Conservation (phyloP, 2,797 vertebrate species). For the Loris lydekkerianus region DNA sequence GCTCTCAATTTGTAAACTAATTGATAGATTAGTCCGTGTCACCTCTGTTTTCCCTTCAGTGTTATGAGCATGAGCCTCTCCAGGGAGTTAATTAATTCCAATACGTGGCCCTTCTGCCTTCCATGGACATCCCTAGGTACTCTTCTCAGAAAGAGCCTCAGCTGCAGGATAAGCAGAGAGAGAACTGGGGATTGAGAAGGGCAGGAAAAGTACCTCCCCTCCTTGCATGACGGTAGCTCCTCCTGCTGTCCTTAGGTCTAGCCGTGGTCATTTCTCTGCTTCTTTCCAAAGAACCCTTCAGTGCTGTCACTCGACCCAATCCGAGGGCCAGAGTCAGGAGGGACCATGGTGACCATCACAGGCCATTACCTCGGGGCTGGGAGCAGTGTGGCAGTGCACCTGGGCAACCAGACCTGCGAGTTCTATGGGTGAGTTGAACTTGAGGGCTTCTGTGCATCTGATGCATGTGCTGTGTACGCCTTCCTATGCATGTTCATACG, state of each 20-base stretch:
- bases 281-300: slow-evolving; percentile 91
- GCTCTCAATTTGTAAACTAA: slow-evolving; percentile 84
- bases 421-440: slow-evolving; percentile 93
- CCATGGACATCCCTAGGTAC: neutral
- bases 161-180: neutral
- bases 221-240: neutral
- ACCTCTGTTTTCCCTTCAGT: slow-evolving; percentile 64
- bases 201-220: neutral
- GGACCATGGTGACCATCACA: slow-evolving; percentile 97
- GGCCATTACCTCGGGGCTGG: slow-evolving; percentile 96
- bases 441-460: accelerated
- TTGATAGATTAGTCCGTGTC: slow-evolving; percentile 83
- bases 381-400: slow-evolving; percentile 94
- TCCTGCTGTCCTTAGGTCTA: neutral
- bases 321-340: slow-evolving; percentile 97
- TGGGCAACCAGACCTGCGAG: slow-evolving; percentile 98
- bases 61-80: slow-evolving; percentile 19
- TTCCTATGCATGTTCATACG: neutral
- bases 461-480: neutral
- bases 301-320: slow-evolving; percentile 94
- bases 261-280: slow-evolving; percentile 70
- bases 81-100: slow-evolving; percentile 66
- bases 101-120: neutral
- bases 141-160: neutral
- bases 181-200: neutral